A percentile compares a stretch with the other conserved stretches of the same genome.
Conservation (phyloP, 2,888 invertebrate genomes). For the Ariolimax columbianus region DNA sequence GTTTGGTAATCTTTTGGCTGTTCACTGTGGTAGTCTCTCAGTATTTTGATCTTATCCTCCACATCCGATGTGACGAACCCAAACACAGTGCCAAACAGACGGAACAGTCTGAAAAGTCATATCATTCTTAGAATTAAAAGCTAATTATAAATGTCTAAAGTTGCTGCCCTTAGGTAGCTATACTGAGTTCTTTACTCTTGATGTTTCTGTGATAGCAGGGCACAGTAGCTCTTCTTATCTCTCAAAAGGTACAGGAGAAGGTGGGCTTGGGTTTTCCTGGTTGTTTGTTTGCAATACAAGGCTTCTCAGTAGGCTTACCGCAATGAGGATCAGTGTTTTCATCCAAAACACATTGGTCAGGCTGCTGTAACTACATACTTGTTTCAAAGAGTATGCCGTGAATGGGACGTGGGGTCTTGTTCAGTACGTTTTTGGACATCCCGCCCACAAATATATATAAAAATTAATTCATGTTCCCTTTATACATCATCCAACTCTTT, state of each 20-base stretch:
- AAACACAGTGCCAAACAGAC: slow-evolving; percentile 92
- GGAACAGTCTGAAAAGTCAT: slow-evolving; percentile 87
- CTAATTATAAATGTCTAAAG: background rate
- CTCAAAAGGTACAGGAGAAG: background rate
- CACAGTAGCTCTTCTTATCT: background rate
- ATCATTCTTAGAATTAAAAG: background rate
- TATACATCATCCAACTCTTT: too few relatives aligned
- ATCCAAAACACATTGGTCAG: too few relatives aligned
- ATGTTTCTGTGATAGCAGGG: background rate
- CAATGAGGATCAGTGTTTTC: too few relatives aligned
- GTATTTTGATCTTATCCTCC: slow-evolving; percentile 89
- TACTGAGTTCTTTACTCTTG: background rate
- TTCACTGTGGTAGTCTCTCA: slow-evolving; percentile 82
- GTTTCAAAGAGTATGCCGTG: too few relatives aligned
- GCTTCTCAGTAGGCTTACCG: too few relatives aligned
- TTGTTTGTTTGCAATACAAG: too few relatives aligned
- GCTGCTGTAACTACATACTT: too few relatives aligned
- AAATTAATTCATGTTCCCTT: too few relatives aligned
- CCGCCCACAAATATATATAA: too few relatives aligned
- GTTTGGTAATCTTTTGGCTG: slow-evolving; percentile 82
- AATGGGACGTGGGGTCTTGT: too few relatives aligned
- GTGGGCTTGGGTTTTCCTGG: background rate
- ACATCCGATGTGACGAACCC: slow-evolving; percentile 95
- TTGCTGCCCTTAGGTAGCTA: background rate
- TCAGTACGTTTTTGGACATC: too few relatives aligned